These are phyloP conservation scores for Eupithecia exiguata DNA, from an alignment of 2,888 invertebrate species.

Conservation along the genomic window DNA sequence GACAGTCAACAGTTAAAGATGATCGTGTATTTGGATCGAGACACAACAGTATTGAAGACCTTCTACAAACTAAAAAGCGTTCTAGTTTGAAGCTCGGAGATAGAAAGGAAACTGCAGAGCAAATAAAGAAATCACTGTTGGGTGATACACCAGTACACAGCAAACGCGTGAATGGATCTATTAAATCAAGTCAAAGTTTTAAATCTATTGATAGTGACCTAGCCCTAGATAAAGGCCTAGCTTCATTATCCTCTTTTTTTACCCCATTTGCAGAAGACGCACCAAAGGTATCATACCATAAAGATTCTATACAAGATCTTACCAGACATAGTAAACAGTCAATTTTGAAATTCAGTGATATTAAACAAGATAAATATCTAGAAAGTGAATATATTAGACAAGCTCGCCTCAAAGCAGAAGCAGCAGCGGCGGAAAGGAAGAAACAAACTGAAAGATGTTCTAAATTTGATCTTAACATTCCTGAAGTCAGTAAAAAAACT, in stretches of 20 bases:
- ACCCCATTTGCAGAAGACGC: background rate
- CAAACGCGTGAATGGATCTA: background rate
- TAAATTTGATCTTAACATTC: background rate
- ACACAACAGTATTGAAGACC: background rate
- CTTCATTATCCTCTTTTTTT: background rate
- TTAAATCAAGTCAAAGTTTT: background rate
- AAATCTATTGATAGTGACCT: background rate
- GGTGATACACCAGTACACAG: background rate
- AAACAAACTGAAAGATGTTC: background rate
- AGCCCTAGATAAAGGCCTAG: background rate
- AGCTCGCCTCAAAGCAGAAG: background rate
- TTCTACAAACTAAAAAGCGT: background rate
- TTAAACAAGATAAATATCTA: conserved; percentile 5
- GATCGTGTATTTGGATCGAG: background rate
- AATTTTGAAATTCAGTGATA: conserved; percentile 5
- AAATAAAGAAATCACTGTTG: background rate
- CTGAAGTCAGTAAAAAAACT: background rate
- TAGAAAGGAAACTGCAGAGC: background rate
- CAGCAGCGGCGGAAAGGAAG: background rate
- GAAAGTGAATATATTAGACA: background rate
- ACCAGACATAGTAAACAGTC: background rate
- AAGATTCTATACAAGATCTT: background rate
- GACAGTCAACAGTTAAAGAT: background rate
- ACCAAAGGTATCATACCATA: background rate
- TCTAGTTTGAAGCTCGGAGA: background rate